Percentiles rank a stretch among this genome's conserved stretches.
Evolutionary conservation across 2,113 vertebrate species (phyloP).

Genomic region (Gymnarchus niloticus): DNA sequence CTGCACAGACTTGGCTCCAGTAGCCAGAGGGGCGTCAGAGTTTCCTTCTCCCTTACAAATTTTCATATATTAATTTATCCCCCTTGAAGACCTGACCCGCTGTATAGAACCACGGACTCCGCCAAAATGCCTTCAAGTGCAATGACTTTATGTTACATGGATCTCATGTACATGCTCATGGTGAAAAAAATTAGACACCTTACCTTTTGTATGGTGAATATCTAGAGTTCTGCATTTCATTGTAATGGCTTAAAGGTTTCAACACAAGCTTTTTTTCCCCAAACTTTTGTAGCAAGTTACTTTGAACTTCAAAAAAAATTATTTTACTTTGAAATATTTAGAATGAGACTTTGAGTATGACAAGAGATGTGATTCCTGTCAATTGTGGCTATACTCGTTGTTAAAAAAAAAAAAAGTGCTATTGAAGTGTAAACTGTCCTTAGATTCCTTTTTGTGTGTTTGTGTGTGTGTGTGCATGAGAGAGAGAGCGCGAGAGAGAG

Average conservation of each 20-base stretch:
- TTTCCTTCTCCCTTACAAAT: conserved; percentile 47
- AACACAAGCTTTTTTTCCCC: not conserved
- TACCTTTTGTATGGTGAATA: not conserved
- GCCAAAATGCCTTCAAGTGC: conserved; percentile 32
- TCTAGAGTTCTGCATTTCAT: not conserved
- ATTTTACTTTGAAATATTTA: conserved; percentile 11
- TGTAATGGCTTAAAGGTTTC: not conserved
- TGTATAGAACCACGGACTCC: conserved; percentile 37
- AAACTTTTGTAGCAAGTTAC: conserved; percentile 7
- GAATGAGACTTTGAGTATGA: not conserved
- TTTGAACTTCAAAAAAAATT: conserved; percentile 9
- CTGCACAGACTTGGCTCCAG: conserved; percentile 46
- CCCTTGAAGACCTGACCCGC: conserved; percentile 37
- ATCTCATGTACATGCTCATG: not conserved
- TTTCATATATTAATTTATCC: conserved; percentile 58
- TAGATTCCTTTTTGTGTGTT: conserved; percentile 38
- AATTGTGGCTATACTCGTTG: conserved; percentile 24
- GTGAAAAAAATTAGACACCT: not conserved
- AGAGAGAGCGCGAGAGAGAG: not conserved
- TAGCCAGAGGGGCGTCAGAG: conserved; percentile 46
- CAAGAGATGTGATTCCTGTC: conserved; percentile 1
- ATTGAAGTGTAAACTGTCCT: conserved; percentile 53
- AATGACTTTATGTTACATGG: not conserved
- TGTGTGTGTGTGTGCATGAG: not conserved
- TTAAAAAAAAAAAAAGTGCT: conserved; percentile 34